Conservation (phyloP, 2,113 vertebrate species). For the Conger conger region DNA sequence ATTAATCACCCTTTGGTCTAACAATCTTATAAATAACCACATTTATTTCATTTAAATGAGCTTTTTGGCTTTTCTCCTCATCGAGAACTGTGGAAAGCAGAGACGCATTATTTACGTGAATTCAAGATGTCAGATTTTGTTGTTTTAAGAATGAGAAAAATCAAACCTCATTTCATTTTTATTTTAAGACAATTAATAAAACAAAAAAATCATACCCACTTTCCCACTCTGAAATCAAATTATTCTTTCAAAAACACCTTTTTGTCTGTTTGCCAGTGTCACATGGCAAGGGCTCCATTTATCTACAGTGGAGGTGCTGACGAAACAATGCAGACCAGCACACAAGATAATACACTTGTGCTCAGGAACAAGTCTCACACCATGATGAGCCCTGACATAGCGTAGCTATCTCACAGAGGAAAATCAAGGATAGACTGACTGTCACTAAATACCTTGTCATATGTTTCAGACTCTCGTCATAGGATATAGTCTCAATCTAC, state of each 20-base stretch:
- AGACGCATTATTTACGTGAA: too few species aligned
- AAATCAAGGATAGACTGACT: constrained; percentile 34
- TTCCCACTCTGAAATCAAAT: too few species aligned
- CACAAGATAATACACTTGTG: neutral
- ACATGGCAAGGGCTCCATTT: neutral
- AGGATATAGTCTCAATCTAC: constrained; percentile 33
- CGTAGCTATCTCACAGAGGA: constrained; percentile 39
- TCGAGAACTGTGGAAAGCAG: too few species aligned
- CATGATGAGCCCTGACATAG: neutral
- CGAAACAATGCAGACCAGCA: neutral
- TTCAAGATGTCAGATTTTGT: too few species aligned
- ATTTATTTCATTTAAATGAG: too few species aligned
- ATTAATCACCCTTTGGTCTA: too few species aligned
- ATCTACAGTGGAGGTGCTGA: neutral
- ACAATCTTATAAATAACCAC: too few species aligned
- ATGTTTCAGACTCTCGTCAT: constrained; percentile 41
- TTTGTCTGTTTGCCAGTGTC: neutral
- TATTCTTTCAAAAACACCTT: neutral
- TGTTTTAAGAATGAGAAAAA: too few species aligned
- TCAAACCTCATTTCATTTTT: too few species aligned
- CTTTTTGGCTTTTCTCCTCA: too few species aligned
- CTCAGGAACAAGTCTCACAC: constrained; percentile 8
- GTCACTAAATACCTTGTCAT: constrained; percentile 47
- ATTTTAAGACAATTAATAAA: too few species aligned
- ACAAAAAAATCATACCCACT: too few species aligned